Percentiles rank a stretch among this genome's conserved stretches.
Evolutionary conservation across 1,140 invertebrate species (phyloP).

Genomic region (Contarinia nasturtii): DNA sequence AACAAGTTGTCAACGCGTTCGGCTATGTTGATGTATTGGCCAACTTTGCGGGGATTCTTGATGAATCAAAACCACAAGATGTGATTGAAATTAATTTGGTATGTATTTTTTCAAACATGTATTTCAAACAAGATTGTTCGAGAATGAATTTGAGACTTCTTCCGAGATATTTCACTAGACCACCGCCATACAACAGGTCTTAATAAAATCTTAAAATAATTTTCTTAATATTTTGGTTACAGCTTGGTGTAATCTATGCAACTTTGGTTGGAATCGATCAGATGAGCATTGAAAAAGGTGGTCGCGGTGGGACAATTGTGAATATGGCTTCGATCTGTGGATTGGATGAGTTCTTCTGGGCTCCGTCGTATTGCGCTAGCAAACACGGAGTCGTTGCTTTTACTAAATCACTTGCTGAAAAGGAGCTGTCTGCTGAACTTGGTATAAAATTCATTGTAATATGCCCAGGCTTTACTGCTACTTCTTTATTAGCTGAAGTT

Average conservation of each 20-base stretch:
- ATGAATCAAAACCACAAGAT: neutral
- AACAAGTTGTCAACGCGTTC: neutral
- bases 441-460: no score
- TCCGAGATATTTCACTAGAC: neutral
- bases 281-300: constrained; percentile 30
- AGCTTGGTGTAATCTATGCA: constrained; percentile 18
- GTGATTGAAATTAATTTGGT: neutral
- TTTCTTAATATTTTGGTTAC: neutral
- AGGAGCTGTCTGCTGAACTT: no score
- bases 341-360: constrained; percentile 25
- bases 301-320: constrained; percentile 34
- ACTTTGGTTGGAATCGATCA: constrained; percentile 21
- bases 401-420: constrained; percentile 22
- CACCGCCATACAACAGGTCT: neutral
- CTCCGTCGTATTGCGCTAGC: constrained; percentile 37
- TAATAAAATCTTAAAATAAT: neutral
- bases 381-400: constrained; percentile 32
- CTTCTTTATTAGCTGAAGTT: no score
- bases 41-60: neutral
- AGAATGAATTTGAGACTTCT: no score
- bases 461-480: no score
- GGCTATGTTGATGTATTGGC: neutral
- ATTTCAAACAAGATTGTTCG: no score
- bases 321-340: constrained; percentile 35
- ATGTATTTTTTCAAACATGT: neutral